Base-by-base conservation (phyloP, 2,113 vertebrate genomes). In the Procavia capensis region DNA sequence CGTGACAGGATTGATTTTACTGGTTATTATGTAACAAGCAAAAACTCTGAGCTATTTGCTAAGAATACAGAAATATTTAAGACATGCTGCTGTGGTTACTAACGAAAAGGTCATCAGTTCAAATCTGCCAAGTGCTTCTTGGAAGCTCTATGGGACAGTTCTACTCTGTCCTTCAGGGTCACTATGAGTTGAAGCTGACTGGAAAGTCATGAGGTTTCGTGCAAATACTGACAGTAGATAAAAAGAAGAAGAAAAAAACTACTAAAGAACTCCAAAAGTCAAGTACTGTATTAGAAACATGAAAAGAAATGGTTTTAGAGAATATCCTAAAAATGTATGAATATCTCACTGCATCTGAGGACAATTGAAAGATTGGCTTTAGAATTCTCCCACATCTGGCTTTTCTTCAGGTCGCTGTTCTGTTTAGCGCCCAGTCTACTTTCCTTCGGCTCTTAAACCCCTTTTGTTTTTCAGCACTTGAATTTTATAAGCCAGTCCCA, bases 61-160 rank as follows among this genome's bases (percentile, higher is more conserved):
- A 85, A 95, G 66, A 66, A 95, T 76, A 82, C 43, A 82, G 57
- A 86, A 57, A 25, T 72, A 39, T 70, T 5, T 54, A 54, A 54
- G 50, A 54, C 50, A 54, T 17, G 50, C n/a, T n/a, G 47, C 47
- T 50, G 13, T 50, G 47, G 47, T 6, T 50, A 13, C 47, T 50
- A 50, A 50, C 47, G 9, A 50, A 50, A 50, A 50, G 47, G 47
- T 50, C 47, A 13, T 8, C 47, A 50, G 6, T 50, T 50, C 13
- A 13, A 50, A 50, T 50, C 47, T 13, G 13, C 47, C 47, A 50
- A 13, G 47, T 13, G 47, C 47, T 50, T 13, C 47, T 13, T 50
- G 47, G 47, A 50, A 50, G 13, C 47, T 13, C 13, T 8, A 50
- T 6, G 47, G 47, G 47, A 13, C 47, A 50, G 47, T 50, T 50